Base-by-base conservation (phyloP, 2,888 invertebrate species). In the Drosophila affinis region DNA sequence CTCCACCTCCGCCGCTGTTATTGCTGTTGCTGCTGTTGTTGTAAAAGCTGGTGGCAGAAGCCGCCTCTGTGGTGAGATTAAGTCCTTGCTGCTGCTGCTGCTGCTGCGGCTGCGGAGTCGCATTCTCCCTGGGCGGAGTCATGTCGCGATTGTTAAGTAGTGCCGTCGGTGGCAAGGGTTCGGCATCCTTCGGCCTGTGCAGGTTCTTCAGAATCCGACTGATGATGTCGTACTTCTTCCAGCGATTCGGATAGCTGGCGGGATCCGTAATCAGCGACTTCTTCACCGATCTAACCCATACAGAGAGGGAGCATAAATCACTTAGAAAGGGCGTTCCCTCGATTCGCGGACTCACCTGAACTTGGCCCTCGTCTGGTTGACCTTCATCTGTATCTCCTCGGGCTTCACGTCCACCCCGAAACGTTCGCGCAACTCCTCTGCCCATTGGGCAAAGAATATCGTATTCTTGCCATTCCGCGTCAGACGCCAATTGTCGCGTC, bases 321-420 rank as follows among this genome's bases (percentile, higher is more conserved):
- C 4, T n/a, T 12, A 4, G 4, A 7, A 9, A 46, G 14, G 1
- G n/a, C 7, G 27, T 7, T 7, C 7, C 27, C 1, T 48, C 3
- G 4, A 10, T n/a, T 29, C n/a, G 5, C 9, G 3, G 32, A 67
- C 78, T 65, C 52, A 91, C 90, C 90, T 84, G 76, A 89, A 90
- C 57, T 91, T 90, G 4, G 90, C 90, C 32, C 91, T 80, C 4
- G 90, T 91, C 74, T 91, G 91, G 65, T 90, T 90, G 24, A 90
- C 90, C 69, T 90, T 90, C 69, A 89, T 88, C 62, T 90, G 90
- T 27, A 90, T 83, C 48, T 90, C 90, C 58, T 91, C 90, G 2
- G 89, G 86, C 47, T 90, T 91, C 1, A 91, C 87, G 46, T 91
- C 91, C 3, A 91, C 88, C 0, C 75, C 62, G 53, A 78, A 88